Evolutionary conservation across 2,113 vertebrate species (phyloP), one percentile per base, ranked within the genome.

Genomic region (Leuciscus idus): DNA sequence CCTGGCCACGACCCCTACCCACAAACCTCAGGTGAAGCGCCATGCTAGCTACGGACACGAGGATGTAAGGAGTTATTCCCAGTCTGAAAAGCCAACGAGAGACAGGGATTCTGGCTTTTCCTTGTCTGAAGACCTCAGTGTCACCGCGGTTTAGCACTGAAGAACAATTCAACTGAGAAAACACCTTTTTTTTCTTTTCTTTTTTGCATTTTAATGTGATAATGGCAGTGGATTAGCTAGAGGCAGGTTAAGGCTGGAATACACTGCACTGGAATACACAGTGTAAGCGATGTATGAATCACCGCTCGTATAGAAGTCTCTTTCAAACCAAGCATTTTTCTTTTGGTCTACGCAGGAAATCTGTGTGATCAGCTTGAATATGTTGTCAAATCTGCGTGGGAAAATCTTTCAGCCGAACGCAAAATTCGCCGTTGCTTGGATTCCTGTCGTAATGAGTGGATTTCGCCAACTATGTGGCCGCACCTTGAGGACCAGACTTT

Each of bases 51-150:
- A 95, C 1, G 93, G 94, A 80, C 94, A 95, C 23, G 94, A 95
- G 84, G 95, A 95, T 39, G 83, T 95, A 84, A 94, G 89, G 86
- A 93, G 92, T 64, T 91, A 95, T 84, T 80, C 89, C 90, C 96
- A 96, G 90, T 89, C 94, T 33, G 96, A 96, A 89, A 96, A 96
- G 86, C 93, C 94, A 7, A 83, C 86, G 0, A 94, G 96, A 17
- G 96, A 98, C 90, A 90, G 96, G 73, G 96, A 98, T 93, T 96
- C 96, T 10, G 96, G 95, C 59, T 94, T 96, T 84, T 96, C 95
- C 74, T 91, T 96, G 89, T 97, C 96, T 26, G 95, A 95, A 88
- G 97, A 97, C 91, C 93, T 97, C 81, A 97, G 93, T n/a, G 95
- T 97, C 86, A 96, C 95, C 23, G 95, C 96, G 3, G 93, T 96